Conservation (phyloP, 2,113 vertebrate species). For the Vidua chalybeata region DNA sequence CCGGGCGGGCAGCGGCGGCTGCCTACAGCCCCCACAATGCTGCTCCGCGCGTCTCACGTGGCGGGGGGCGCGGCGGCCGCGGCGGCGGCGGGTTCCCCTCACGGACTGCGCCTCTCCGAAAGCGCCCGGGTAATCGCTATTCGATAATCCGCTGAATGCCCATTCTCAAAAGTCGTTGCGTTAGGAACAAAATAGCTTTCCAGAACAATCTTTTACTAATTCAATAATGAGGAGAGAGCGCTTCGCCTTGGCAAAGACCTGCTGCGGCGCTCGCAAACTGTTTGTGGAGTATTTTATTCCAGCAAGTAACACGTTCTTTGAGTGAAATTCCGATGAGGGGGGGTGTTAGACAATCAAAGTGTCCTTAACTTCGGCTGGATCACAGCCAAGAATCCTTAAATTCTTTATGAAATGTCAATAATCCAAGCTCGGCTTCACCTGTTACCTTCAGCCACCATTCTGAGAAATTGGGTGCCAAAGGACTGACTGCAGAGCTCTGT, state of each 20-base stretch:
- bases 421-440: not conserved
- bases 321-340: not conserved
- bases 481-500: not conserved
- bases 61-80: not conserved
- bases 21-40: conserved; percentile 64
- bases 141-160: not conserved
- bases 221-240: not conserved
- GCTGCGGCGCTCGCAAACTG: not conserved
- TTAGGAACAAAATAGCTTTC: not conserved
- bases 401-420: rapidly evolving
- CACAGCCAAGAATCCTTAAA: not conserved
- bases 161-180: not conserved
- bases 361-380: not conserved
- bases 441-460: rapidly evolving
- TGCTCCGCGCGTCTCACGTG: not conserved
- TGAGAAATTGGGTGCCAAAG: rapidly evolving
- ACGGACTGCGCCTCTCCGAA: not conserved
- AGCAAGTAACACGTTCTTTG: not conserved
- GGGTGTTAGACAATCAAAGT: not conserved
- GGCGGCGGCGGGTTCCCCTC: not conserved
- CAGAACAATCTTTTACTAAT: not conserved
- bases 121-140: rapidly evolving
- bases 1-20: not conserved
- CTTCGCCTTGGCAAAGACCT: not conserved
- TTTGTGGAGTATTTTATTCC: not conserved